Base-by-base conservation (phyloP, 2,113 vertebrate genomes). In the Ceyx margarethae region DNA sequence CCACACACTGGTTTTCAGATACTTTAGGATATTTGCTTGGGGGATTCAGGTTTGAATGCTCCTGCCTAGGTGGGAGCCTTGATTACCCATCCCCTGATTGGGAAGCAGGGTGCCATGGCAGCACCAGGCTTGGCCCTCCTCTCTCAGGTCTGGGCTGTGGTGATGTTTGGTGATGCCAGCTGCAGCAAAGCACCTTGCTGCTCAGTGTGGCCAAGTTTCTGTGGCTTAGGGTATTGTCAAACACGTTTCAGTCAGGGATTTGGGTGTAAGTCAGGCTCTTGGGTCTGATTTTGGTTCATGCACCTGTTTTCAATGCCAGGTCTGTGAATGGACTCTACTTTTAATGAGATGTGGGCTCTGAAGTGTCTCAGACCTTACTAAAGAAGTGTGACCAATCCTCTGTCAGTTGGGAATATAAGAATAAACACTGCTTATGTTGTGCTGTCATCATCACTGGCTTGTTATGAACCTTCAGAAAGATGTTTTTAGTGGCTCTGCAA, bases 401-500 rank as follows among this genome's bases (percentile, higher is more conserved):
- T 45, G 15, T 31, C 50, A 50, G 68, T 82, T 50, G 69, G 51
- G 21, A 72, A 46, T 54, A 42, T 28, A 66, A 76, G 58, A 89
- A 82, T 77, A 66, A 89, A 35, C 12, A 17, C 13, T 84, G 54
- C n/a, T 87, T 61, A 48, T 58, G 29, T 65, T 91, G 28, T 94
- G 81, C 33, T 93, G 67, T 80, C 31, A 62, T 65, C 15, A 13
- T 50, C 26, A 7, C 57, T 79, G 14, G 79, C 54, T 69, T 73
- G 57, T 60, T 89, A 75, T 4, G 19, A 84, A 64, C 50, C 75
- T 94, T 68, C 45, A 79, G n/a, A 87, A 91, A 69, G 61, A 33
- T 85, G 48, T 87, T 89, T 46, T 14, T 87, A 87, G 56, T 45
- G 18, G 74, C 48, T 83, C 76, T 93, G 48, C 80, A 91, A 91